Evolutionary conservation across 2,888 invertebrate genomes (phyloP).

Genomic region (Blera fallax): DNA sequence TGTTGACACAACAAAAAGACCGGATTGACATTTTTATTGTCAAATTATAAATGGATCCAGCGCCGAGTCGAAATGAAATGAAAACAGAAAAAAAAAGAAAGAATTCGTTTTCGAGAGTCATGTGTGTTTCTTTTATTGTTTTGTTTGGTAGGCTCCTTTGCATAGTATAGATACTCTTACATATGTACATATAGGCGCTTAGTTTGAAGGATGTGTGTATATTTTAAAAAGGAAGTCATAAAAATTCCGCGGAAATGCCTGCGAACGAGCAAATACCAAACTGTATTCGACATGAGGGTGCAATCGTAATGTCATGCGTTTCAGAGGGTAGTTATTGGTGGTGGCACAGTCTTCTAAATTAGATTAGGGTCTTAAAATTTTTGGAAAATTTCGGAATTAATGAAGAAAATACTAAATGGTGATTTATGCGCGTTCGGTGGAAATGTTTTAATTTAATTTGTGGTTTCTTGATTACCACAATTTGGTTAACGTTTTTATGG

Average conservation of each 20-base stretch:
- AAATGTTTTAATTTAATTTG: conserved; percentile 55
- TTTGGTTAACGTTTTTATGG: background rate
- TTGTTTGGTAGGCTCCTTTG: background rate
- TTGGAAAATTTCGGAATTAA: conserved; percentile 27
- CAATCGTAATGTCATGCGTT: conserved; percentile 53
- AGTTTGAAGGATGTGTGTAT: conserved; percentile 55
- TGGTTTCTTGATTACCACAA: background rate
- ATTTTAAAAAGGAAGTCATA: conserved; percentile 70
- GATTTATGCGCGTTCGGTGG: conserved; percentile 50
- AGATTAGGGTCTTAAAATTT: conserved; percentile 57
- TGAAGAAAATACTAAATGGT: conserved; percentile 31
- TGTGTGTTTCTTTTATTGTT: conserved; percentile 24
- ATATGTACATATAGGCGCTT: background rate
- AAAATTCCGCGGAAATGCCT: conserved; percentile 67
- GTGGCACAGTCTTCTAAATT: conserved; percentile 25
- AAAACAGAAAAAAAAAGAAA: background rate
- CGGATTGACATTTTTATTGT: conserved; percentile 73
- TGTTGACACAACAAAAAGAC: conserved; percentile 72
- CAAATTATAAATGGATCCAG: conserved; percentile 69
- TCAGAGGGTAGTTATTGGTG: background rate
- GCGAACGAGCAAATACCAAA: conserved; percentile 42
- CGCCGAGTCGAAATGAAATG: conserved; percentile 21
- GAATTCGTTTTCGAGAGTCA: background rate
- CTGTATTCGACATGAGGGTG: conserved; percentile 55
- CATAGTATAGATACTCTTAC: background rate